Evolutionary conservation across 2,888 invertebrate species (phyloP).

Genomic region (Arctia plantaginis): DNA sequence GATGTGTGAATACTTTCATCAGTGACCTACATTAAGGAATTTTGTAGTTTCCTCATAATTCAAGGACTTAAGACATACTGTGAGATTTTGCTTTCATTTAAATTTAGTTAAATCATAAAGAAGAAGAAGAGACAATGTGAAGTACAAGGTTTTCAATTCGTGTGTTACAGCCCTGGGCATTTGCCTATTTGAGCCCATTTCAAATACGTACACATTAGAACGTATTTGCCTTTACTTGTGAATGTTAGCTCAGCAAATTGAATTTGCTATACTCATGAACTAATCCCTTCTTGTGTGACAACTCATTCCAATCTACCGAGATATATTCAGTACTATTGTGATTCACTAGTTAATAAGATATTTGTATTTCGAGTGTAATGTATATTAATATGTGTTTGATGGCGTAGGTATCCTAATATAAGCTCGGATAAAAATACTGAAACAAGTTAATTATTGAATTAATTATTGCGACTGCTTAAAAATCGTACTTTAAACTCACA

Average conservation of each 20-base stretch:
- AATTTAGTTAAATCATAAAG: no score
- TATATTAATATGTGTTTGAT: neutral
- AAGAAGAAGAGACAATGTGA: no score
- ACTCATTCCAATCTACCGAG: neutral
- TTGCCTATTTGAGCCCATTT: neutral
- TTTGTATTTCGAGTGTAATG: neutral
- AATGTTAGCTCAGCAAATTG: neutral
- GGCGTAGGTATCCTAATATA: neutral
- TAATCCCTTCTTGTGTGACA: neutral
- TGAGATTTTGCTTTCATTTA: no score
- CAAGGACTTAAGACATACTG: no score
- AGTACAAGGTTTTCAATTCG: neutral
- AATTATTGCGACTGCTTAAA: no score
- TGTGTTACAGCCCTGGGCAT: neutral
- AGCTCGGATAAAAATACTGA: no score
- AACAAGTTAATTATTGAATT: no score
- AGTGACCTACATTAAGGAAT: no score
- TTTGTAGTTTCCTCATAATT: no score
- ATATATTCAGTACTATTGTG: neutral
- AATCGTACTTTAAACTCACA: no score
- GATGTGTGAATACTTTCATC: no score
- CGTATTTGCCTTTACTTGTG: neutral
- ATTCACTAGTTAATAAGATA: neutral
- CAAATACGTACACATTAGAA: slow-evolving; percentile 1
- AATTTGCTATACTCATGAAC: slow-evolving; percentile 1